A percentile compares a stretch with the other conserved stretches of the same genome.
phyloP scores from a whole-genome alignment of 1,140 invertebrate genomes.

The Pentalonia nigronervosa region DNA sequence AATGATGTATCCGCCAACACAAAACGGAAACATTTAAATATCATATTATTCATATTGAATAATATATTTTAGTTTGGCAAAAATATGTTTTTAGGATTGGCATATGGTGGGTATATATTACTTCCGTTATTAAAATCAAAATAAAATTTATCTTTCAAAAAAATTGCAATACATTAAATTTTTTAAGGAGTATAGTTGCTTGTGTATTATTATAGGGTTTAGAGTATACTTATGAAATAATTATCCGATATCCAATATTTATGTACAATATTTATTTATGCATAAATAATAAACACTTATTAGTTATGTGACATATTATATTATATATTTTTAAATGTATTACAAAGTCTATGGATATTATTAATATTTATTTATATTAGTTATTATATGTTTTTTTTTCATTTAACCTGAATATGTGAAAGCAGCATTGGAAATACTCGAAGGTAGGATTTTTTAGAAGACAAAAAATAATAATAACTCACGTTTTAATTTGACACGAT shows the following conservation, averaged over 20 bases:
- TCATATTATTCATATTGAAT: slow-evolving; percentile 48
- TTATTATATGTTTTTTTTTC: slow-evolving; percentile 15
- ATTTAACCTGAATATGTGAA: slow-evolving; percentile 36
- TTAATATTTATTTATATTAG: slow-evolving; percentile 8
- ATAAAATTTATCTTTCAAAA: not conserved
- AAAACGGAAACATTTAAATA: slow-evolving; percentile 49
- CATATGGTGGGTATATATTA: slow-evolving; percentile 45
- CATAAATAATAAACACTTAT: not conserved
- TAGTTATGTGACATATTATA: not conserved
- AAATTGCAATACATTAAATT: not conserved
- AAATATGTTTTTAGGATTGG: slow-evolving; percentile 43
- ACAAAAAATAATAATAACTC: not conserved
- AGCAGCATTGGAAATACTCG: slow-evolving; percentile 59
- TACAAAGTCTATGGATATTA: not conserved
- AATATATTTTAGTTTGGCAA: slow-evolving; percentile 42
- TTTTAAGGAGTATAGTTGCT: not conserved
- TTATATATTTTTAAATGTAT: not conserved
- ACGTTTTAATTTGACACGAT: slow-evolving; percentile 26
- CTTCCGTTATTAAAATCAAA: not conserved
- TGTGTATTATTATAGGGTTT: not conserved
- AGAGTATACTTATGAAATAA: not conserved
- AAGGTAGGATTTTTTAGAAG: slow-evolving; percentile 55
- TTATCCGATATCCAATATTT: not conserved
- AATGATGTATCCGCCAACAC: slow-evolving; percentile 51
- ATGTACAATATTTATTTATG: not conserved